phyloP scores from a whole-genome alignment of 2,888 invertebrate genomes.

The Acanthosepion lycidas region DNA sequence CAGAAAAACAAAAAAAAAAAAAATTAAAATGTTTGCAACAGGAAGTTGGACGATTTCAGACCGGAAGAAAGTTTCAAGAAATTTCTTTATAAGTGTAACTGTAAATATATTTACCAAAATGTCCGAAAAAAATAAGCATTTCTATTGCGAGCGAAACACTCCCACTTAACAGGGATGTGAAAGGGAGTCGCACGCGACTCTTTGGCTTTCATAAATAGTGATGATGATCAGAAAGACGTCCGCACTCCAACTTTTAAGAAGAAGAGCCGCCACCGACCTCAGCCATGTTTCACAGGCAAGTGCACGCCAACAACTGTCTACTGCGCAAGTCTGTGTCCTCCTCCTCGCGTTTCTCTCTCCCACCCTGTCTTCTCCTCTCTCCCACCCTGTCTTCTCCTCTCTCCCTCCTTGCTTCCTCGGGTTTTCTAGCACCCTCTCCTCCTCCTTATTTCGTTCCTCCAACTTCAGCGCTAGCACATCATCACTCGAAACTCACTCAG shows the following conservation, averaged over 20 bases:
- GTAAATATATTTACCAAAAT: constrained; percentile 36
- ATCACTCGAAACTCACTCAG: not conserved
- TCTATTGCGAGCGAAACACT: constrained; percentile 46
- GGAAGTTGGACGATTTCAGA: constrained; percentile 40
- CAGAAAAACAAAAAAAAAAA: not conserved
- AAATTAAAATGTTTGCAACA: not conserved
- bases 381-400: not conserved
- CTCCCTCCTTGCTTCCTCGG: not conserved
- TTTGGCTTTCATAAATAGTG: constrained; percentile 42
- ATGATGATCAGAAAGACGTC: constrained; percentile 33
- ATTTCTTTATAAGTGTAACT: constrained; percentile 1
- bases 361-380: not conserved
- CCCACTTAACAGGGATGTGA: constrained; percentile 38
- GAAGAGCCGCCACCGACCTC: constrained; percentile 39
- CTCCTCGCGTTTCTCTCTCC: not conserved
- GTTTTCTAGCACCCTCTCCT: not conserved
- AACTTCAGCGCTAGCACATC: not conserved
- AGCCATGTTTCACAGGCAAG: constrained; percentile 43
- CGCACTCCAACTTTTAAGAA: constrained; percentile 42
- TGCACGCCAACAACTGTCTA: constrained; percentile 33
- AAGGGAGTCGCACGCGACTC: constrained; percentile 41
- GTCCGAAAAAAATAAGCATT: constrained; percentile 47
- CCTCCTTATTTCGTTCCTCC: not conserved
- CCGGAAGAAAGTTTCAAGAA: constrained; percentile 41
- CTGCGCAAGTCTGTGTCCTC: not conserved